Conservation (phyloP, 2,888 invertebrate species). For the Lasius fuliginosus region DNA sequence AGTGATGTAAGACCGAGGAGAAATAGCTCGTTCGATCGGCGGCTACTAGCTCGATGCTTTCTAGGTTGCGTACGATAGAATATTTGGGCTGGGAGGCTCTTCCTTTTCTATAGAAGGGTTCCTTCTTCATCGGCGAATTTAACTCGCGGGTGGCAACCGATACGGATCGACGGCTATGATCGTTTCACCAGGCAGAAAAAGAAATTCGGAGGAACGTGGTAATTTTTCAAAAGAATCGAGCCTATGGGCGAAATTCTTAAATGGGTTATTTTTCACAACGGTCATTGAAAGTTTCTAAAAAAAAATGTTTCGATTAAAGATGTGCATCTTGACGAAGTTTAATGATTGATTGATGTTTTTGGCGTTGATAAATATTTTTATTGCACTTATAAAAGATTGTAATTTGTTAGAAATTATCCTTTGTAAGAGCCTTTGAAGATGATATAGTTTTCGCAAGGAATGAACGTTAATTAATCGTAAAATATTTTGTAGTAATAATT, state of each 20-base stretch:
- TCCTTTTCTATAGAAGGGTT: constrained; percentile 18
- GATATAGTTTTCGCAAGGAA: not conserved
- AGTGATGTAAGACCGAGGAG: constrained; percentile 71
- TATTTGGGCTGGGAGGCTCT: constrained; percentile 31
- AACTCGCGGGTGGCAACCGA: constrained; percentile 42
- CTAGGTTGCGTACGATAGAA: constrained; percentile 47
- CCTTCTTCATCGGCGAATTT: constrained; percentile 40
- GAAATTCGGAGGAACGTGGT: constrained; percentile 14
- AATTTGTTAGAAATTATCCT: not conserved
- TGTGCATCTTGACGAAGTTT: not conserved
- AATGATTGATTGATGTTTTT: not conserved
- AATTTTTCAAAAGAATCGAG: constrained; percentile 31
- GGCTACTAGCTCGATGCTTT: constrained; percentile 48
- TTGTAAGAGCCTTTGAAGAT: not conserved
- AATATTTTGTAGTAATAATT: not conserved
- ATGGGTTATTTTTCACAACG: constrained; percentile 16
- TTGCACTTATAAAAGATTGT: not conserved
- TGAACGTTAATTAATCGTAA: not conserved
- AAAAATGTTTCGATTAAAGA: constrained; percentile 11
- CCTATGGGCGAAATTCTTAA: constrained; percentile 15
- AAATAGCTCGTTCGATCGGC: constrained; percentile 67
- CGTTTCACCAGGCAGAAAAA: not conserved
- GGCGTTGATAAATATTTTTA: not conserved
- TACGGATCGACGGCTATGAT: constrained; percentile 44
- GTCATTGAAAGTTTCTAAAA: not conserved